These are phyloP conservation scores for Garrulus glandarius DNA, from an alignment of 2,797 vertebrate genomes.

Conservation along the genomic window DNA sequence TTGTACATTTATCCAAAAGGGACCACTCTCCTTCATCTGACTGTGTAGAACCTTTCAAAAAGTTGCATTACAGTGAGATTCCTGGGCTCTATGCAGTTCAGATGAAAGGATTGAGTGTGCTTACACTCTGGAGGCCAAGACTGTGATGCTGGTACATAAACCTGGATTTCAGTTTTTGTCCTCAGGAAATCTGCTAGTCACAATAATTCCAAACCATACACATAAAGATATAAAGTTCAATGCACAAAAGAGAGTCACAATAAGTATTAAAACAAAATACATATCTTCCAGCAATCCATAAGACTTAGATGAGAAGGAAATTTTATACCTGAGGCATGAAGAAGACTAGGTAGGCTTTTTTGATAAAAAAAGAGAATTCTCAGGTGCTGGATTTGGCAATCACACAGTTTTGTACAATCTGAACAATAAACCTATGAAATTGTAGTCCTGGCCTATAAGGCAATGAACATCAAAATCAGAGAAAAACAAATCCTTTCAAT, in stretches of 20 bases:
- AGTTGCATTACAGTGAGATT: not conserved
- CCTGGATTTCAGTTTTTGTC: slow-evolving; percentile 6
- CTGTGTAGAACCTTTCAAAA: not conserved
- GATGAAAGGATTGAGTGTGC: not conserved
- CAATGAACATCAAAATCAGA: not conserved
- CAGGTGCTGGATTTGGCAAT: not conserved
- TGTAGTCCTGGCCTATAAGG: not conserved
- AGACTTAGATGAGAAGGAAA: slow-evolving; percentile 32
- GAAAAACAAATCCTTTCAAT: not conserved
- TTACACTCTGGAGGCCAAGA: not conserved
- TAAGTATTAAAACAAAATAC: slow-evolving; percentile 49
- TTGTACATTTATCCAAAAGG: not conserved
- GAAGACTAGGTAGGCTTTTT: not conserved
- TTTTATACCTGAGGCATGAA: slow-evolving; percentile 30
- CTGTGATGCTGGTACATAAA: not conserved
- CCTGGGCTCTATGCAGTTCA: not conserved
- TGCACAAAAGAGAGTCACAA: slow-evolving; percentile 33
- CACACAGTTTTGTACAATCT: not conserved
- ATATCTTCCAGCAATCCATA: slow-evolving; percentile 35
- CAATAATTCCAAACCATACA: not conserved
- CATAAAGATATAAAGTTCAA: slow-evolving; percentile 27
- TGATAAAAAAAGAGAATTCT: not conserved
- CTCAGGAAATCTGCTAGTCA: slow-evolving; percentile 30
- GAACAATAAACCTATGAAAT: not conserved
- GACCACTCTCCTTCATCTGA: not conserved